Base-by-base conservation (phyloP, 2,113 vertebrate species). In the Euleptes europaea region DNA sequence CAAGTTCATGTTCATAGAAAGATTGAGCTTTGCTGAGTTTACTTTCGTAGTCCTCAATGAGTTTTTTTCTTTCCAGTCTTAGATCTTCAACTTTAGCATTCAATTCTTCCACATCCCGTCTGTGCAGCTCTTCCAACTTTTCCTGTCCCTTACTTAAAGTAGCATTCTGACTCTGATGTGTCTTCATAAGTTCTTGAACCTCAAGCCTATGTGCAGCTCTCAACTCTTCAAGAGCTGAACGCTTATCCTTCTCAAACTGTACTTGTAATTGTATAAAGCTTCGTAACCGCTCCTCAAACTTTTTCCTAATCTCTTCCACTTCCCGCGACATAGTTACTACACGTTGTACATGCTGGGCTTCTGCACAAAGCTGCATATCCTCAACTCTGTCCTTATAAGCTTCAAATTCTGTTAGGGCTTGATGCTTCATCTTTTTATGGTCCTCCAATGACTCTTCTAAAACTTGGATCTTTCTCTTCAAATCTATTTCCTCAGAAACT, bases 271-370 rank as follows among this genome's bases (percentile, higher is more conserved):
- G 97, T 88, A 97, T 96, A 84, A 99, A 99, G 82, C 97, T 97
- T 65, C 96, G 95, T 74, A 99, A 95, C 91, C 97, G 98, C 78
- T 99, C 98, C 91, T 99, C 98, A 19, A 99, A 99, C 83, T 97
- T 98, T 86, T 97, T 97, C 13, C 98, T 97, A 92, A 99, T 99
- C 92, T 99, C 99, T 96, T 99, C 98, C 71, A 99, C 98, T 95
- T 99, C 98, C 88, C 98, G 96, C 1, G 99, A 99, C 98, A 99
- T 99, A 89, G 97, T 98, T 23, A 99, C 98, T 87, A 99, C 96
- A 2, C 98, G 98, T 35, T 99, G 98, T 8, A 98, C 98, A 88
- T 99, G 99, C 94, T 99, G 97, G 67, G 99, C 98, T 95, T 99
- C 99, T 1, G 98, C 98, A 95, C 98, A 99, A 54, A 99, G 97